Evolutionary conservation across 2,888 invertebrate genomes (phyloP).

Genomic region (Emmelina monodactyla): DNA sequence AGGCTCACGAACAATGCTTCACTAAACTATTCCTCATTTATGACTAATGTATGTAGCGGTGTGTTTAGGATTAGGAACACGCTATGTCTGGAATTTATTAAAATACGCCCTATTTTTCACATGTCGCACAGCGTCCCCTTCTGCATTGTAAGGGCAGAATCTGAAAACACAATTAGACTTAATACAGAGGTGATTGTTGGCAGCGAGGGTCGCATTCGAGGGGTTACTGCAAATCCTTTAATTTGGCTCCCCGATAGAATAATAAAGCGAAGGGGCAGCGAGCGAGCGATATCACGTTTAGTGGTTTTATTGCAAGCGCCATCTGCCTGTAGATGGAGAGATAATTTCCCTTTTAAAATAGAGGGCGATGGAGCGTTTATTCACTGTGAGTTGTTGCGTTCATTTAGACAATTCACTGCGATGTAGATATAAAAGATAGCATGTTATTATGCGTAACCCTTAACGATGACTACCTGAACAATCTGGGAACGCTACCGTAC

Average conservation of each 20-base stretch:
- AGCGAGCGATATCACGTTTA: conserved; percentile 61
- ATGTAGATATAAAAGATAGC: conserved; percentile 47
- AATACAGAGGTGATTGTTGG: conserved; percentile 67
- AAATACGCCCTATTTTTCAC: conserved; percentile 57
- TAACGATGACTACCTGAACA: conserved; percentile 40
- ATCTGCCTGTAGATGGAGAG: conserved; percentile 61
- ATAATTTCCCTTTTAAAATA: conserved; percentile 57
- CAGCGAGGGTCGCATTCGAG: conserved; percentile 53
- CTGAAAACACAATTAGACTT: conserved; percentile 67
- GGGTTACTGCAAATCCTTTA: conserved; percentile 64
- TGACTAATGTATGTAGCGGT: conserved; percentile 18
- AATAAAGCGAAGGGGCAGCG: conserved; percentile 58
- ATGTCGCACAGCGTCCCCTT: conserved; percentile 42
- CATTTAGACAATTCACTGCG: conserved; percentile 53
- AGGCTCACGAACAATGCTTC: conserved; percentile 29
- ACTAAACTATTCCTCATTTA: conserved; percentile 21
- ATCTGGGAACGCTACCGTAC: no score
- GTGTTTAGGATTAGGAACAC: conserved; percentile 23
- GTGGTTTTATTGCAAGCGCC: conserved; percentile 67
- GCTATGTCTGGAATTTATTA: conserved; percentile 49
- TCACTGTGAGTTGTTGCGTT: conserved; percentile 51
- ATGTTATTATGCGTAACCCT: conserved; percentile 38
- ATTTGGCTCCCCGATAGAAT: conserved; percentile 67
- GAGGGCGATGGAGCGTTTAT: conserved; percentile 40
- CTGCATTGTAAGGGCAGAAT: conserved; percentile 54